These are phyloP conservation scores for Cyprinella venusta DNA, from an alignment of 2,797 vertebrate genomes.

Conservation along the genomic window DNA sequence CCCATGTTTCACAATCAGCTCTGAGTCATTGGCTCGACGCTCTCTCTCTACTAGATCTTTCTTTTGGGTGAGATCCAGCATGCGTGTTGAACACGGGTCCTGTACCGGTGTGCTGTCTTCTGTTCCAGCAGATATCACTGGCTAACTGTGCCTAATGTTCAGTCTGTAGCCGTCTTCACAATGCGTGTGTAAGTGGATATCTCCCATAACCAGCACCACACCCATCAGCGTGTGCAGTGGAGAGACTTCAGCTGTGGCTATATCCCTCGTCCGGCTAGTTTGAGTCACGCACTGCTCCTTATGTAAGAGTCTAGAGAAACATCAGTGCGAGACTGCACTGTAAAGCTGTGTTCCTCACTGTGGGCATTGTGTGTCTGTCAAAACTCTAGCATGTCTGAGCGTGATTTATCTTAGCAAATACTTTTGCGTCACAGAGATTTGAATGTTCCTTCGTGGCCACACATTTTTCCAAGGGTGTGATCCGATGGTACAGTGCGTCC, in stretches of 20 bases:
- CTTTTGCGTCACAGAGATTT: background rate
- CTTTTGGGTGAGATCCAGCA: constrained; percentile 14
- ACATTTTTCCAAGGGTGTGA: background rate
- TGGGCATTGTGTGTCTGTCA: background rate
- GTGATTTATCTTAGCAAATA: background rate
- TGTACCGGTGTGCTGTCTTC: background rate
- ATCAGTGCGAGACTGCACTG: background rate
- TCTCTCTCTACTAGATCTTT: constrained; percentile 3
- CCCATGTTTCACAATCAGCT: constrained; percentile 55
- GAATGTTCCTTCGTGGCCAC: background rate
- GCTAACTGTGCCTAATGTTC: background rate
- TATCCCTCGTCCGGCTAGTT: background rate
- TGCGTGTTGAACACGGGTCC: background rate
- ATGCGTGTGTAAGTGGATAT: constrained; percentile 12
- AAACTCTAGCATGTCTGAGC: background rate
- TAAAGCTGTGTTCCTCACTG: background rate
- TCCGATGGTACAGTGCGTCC: background rate
- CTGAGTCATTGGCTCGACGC: constrained; percentile 48
- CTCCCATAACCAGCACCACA: constrained; percentile 18
- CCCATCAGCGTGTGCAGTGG: background rate
- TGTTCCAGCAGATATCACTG: background rate
- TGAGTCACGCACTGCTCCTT: constrained; percentile 41
- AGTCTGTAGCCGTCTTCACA: background rate
- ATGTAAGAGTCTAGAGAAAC: constrained; percentile 30
- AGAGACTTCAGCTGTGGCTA: constrained; percentile 8